These are phyloP conservation scores for Conus ventricosus DNA, from an alignment of 1,140 invertebrate genomes.

Conservation along the genomic window DNA sequence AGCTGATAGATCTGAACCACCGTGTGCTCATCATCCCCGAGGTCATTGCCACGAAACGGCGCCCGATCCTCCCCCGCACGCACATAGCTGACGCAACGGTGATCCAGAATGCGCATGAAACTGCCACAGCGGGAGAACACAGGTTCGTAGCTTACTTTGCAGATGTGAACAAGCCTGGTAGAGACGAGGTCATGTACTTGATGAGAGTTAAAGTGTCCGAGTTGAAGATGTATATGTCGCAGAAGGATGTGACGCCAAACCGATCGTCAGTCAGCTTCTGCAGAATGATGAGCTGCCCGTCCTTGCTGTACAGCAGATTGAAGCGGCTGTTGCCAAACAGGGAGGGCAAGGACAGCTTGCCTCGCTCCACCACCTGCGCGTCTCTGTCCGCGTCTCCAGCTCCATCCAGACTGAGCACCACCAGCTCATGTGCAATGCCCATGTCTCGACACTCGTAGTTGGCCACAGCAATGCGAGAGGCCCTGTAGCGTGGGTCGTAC, in stretches of 20 bases:
- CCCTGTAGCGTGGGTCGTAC: slow-evolving; percentile 49
- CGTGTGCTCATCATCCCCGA: slow-evolving; percentile 27
- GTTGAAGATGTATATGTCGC: slow-evolving; percentile 54
- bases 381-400: not conserved
- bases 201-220: slow-evolving; percentile 43
- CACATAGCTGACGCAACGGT: not conserved
- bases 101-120: slow-evolving; percentile 49
- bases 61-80: not conserved
- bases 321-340: slow-evolving; percentile 51
- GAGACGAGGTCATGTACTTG: slow-evolving; percentile 44
- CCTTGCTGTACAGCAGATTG: slow-evolving; percentile 46
- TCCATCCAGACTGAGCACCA: slow-evolving; percentile 38
- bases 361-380: slow-evolving; percentile 31
- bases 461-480: slow-evolving; percentile 50
- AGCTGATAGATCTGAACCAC: slow-evolving; percentile 50
- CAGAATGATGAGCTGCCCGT: slow-evolving; percentile 48
- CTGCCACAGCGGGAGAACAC: slow-evolving; percentile 54
- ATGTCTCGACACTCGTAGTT: slow-evolving; percentile 43
- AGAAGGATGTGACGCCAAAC: slow-evolving; percentile 47
- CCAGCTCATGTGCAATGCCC: slow-evolving; percentile 44
- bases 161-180: slow-evolving; percentile 48
- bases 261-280: slow-evolving; percentile 54
- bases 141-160: slow-evolving; percentile 48
- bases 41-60: not conserved
- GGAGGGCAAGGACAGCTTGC: slow-evolving; percentile 44